Evolutionary conservation across 2,113 vertebrate species (phyloP).

Genomic region (Passer montanus): DNA sequence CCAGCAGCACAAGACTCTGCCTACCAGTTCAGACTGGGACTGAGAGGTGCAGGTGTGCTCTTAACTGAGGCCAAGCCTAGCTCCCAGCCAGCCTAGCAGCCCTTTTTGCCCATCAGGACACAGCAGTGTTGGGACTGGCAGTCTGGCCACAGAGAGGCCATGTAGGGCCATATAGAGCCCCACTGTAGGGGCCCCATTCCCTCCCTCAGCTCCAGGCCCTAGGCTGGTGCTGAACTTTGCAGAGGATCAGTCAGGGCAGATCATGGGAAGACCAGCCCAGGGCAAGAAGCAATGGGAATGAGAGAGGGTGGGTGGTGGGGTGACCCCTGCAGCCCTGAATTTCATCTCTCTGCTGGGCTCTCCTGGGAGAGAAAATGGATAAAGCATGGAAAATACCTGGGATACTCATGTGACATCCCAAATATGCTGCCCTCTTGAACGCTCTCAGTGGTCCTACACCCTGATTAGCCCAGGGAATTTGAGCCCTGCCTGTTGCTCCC

Average conservation of each 20-base stretch:
- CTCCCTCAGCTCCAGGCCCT: background rate
- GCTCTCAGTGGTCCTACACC: background rate
- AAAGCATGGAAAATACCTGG: background rate
- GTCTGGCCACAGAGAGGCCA: background rate
- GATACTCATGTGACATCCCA: background rate
- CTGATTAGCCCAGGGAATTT: background rate
- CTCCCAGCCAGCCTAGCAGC: background rate
- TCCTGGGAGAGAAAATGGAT: rapidly evolving
- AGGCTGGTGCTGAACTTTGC: background rate
- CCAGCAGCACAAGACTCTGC: background rate
- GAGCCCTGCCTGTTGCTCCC: background rate
- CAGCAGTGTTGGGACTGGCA: background rate
- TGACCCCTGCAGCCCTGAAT: background rate
- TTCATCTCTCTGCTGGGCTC: background rate
- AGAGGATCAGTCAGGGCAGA: background rate
- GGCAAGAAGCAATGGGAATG: background rate
- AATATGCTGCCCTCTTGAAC: background rate
- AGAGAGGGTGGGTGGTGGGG: rapidly evolving
- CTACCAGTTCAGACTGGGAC: background rate
- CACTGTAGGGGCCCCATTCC: rapidly evolving
- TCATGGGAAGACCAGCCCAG: background rate
- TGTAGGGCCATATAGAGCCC: background rate
- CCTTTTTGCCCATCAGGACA: background rate
- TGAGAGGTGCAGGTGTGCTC: background rate
- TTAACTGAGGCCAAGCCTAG: background rate